phyloP scores from a whole-genome alignment of 2,888 invertebrate genomes.

The Magallana nippona region DNA sequence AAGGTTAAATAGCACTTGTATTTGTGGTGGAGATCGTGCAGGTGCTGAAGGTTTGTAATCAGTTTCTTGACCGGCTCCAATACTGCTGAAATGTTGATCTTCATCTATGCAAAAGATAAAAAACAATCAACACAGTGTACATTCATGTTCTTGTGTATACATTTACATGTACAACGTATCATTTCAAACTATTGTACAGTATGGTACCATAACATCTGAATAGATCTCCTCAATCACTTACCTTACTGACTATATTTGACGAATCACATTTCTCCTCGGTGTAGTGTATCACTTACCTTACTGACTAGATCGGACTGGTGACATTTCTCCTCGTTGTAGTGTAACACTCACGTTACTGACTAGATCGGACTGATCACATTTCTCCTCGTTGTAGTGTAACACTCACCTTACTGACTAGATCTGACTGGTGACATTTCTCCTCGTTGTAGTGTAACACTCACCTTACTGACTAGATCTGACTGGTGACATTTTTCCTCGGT shows the following conservation, averaged over 20 bases:
- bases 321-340: not conserved
- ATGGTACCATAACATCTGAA: not conserved
- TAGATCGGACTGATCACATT: not conserved
- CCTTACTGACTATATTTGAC: conserved; percentile 46
- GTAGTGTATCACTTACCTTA: conserved; percentile 54
- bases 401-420: conserved; percentile 54
- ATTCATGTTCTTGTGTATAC: too few species aligned
- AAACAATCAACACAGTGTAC: not conserved
- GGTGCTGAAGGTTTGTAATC: conserved; percentile 64
- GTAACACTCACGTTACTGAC: conserved; percentile 60
- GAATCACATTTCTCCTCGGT: not conserved
- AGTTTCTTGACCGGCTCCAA: conserved; percentile 61
- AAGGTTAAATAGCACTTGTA: conserved; percentile 71
- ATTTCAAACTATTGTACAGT: too few species aligned
- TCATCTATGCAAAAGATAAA: conserved; percentile 53
- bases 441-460: conserved; percentile 42
- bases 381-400: not conserved
- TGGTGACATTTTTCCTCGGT: conserved; percentile 60
- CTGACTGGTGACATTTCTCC: not conserved
- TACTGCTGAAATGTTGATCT: conserved; percentile 52
- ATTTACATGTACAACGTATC: too few species aligned
- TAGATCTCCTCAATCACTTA: conserved; percentile 40
- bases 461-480: conserved; percentile 66
- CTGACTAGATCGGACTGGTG: not conserved
- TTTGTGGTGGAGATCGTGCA: conserved; percentile 68